phyloP scores from a whole-genome alignment of 2,113 vertebrate species.

The Hypocryptadius cinnamomeus region DNA sequence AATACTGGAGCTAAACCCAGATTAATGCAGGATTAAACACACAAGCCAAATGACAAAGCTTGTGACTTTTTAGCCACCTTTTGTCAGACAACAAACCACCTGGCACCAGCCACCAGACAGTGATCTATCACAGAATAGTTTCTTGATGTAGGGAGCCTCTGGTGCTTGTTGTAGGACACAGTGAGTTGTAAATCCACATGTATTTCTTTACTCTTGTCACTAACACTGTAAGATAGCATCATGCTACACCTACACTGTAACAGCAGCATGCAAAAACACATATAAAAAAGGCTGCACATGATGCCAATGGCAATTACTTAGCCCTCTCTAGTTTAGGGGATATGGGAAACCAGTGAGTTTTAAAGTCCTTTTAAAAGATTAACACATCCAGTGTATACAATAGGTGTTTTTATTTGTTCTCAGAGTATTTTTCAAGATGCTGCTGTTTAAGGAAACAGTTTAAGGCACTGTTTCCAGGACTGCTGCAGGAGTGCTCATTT shows the following conservation, averaged over 20 bases:
- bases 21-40: background rate
- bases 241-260: background rate
- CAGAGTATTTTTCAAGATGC: background rate
- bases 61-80: background rate
- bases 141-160: background rate
- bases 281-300: background rate
- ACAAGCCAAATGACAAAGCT: background rate
- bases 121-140: background rate
- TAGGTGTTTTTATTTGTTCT: background rate
- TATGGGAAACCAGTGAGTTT: background rate
- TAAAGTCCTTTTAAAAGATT: background rate
- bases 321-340: background rate
- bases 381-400: background rate
- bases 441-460: background rate
- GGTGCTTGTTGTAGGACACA: background rate
- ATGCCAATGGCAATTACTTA: background rate
- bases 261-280: background rate
- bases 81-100: background rate
- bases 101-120: background rate
- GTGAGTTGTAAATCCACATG: background rate
- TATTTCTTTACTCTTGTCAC: background rate
- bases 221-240: background rate
- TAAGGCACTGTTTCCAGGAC: background rate
- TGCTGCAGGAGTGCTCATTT: background rate
- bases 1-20: background rate